A percentile compares a stretch with the other conserved stretches of the same genome.
These are phyloP conservation scores for Platyrinchus mystaceus DNA, from an alignment of 2,797 vertebrate species.

Conservation along the genomic window DNA sequence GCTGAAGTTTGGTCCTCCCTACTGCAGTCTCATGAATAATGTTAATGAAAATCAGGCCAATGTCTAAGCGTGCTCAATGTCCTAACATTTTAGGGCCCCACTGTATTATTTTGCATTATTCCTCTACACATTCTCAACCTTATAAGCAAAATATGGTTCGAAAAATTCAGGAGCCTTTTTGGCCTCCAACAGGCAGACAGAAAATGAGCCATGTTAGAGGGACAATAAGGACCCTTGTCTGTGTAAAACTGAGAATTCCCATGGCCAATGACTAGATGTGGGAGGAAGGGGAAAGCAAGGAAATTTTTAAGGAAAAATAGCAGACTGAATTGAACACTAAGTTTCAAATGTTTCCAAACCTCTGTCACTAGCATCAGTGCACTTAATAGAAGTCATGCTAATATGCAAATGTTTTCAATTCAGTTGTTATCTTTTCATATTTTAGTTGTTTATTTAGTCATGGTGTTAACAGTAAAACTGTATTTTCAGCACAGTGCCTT, in stretches of 20 bases:
- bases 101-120: neutral
- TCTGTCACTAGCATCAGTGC: neutral
- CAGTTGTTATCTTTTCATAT: conserved; percentile 20
- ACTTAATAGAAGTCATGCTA: conserved; percentile 17
- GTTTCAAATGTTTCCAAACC: conserved; percentile 29
- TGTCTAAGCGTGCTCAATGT: neutral
- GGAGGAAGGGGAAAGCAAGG: neutral
- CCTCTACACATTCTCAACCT: neutral
- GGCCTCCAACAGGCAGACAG: neutral
- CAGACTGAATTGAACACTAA: neutral
- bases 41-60: neutral
- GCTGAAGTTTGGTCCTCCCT: neutral
- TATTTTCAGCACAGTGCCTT: neutral
- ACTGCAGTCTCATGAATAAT: neutral
- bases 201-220: neutral
- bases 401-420: conserved; percentile 42
- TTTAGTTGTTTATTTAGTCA: conserved; percentile 45
- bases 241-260: neutral
- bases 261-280: neutral
- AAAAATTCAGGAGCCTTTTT: neutral
- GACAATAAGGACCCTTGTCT: conserved; percentile 1
- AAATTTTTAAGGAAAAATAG: neutral
- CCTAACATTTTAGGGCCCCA: neutral
- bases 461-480: conserved; percentile 7
- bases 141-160: neutral